These are phyloP conservation scores for Athene cunicularia DNA, from an alignment of 2,113 vertebrate species.

Conservation along the genomic window DNA sequence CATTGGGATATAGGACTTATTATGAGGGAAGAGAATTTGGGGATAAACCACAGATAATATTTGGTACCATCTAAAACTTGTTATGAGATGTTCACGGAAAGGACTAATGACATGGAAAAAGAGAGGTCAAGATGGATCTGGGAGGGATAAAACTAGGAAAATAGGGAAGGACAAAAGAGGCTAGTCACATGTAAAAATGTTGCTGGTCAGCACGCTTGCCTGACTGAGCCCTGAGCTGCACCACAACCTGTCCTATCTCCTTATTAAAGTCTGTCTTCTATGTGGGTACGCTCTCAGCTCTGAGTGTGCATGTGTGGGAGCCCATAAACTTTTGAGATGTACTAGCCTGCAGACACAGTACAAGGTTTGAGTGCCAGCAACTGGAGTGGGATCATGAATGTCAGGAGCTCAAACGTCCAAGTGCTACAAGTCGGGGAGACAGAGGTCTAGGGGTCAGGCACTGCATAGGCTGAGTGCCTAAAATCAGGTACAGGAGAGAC, in stretches of 20 bases:
- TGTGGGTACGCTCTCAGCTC: accelerated
- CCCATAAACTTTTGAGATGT: neutral
- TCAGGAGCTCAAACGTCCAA: neutral
- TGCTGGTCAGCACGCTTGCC: neutral
- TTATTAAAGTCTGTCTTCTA: neutral
- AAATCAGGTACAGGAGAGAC: neutral
- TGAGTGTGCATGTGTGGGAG: accelerated
- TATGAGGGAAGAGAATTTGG: neutral
- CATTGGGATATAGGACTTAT: accelerated
- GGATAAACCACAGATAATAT: neutral
- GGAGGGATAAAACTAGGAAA: neutral
- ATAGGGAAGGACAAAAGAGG: neutral
- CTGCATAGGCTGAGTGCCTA: neutral
- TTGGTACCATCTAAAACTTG: neutral
- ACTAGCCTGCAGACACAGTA: neutral
- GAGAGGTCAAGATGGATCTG: neutral
- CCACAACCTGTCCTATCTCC: accelerated
- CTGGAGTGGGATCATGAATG: neutral
- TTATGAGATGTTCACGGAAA: neutral
- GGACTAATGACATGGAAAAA: neutral
- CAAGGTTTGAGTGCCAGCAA: neutral
- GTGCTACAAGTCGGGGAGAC: accelerated
- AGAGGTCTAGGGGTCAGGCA: neutral
- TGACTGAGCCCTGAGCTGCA: neutral
- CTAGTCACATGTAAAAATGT: neutral